Evolutionary conservation across 1,140 invertebrate genomes (phyloP).

Genomic region (Platorchestia sp.): DNA sequence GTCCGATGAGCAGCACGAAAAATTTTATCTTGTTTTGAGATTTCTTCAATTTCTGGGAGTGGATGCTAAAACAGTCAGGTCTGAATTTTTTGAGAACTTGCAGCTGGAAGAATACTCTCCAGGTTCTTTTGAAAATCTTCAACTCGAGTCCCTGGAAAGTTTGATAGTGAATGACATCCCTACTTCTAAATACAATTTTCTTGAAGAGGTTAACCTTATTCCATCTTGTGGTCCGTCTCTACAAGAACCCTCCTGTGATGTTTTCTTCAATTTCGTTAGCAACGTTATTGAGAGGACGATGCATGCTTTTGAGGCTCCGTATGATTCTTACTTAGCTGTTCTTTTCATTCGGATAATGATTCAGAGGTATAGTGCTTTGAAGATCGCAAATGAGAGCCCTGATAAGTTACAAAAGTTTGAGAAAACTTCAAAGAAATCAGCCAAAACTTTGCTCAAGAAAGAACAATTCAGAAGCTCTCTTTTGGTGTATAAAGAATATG

Average conservation of each 20-base stretch:
- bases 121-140: constrained; percentile 57
- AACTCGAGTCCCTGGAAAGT: constrained; percentile 63
- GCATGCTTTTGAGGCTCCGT: constrained; percentile 65
- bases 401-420: constrained; percentile 57
- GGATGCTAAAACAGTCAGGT: constrained; percentile 51
- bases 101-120: constrained; percentile 37
- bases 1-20: constrained; percentile 68
- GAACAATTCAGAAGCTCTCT: constrained; percentile 71
- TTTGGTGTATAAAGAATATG: constrained; percentile 72
- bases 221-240: constrained; percentile 59
- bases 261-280: constrained; percentile 63
- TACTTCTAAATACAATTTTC: neutral
- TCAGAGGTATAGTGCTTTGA: constrained; percentile 56
- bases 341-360: constrained; percentile 68
- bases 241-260: constrained; percentile 52
- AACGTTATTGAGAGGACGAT: constrained; percentile 66
- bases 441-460: constrained; percentile 71
- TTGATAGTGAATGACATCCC: constrained; percentile 52
- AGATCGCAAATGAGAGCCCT: constrained; percentile 49
- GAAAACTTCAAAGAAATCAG: constrained; percentile 71
- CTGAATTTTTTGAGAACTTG: neutral
- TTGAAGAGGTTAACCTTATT: constrained; percentile 55
- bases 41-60: constrained; percentile 72
- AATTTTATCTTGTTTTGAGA: constrained; percentile 69
- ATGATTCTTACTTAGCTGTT: constrained; percentile 67